Percentiles rank a stretch among this genome's conserved stretches.
Conservation (phyloP, 1,140 invertebrate genomes). For the Bombus pascuorum region DNA sequence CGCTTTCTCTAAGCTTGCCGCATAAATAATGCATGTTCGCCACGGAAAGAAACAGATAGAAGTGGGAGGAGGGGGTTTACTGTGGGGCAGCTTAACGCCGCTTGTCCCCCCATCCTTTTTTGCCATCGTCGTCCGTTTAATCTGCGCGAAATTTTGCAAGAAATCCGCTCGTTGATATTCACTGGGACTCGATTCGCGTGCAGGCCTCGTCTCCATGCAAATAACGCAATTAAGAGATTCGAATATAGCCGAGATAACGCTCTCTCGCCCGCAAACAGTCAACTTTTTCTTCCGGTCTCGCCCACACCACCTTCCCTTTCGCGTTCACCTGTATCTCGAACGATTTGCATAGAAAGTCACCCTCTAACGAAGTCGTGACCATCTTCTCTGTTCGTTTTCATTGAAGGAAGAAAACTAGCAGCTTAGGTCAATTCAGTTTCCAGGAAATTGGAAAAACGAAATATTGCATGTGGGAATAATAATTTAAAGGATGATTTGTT, state of each 20-base stretch:
- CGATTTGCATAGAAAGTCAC: conserved; percentile 31
- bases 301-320: neutral
- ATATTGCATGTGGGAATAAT: neutral
- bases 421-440: neutral
- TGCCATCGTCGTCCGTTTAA: conserved; percentile 33
- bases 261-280: conserved; percentile 18
- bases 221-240: conserved; percentile 72
- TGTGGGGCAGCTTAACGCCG: conserved; percentile 21
- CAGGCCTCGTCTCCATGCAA: conserved; percentile 48
- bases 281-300: conserved; percentile 16
- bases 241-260: conserved; percentile 68
- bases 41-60: neutral
- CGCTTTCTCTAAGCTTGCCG: neutral
- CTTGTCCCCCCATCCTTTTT: conserved; percentile 13
- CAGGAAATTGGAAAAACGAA: neutral
- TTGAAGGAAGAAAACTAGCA: neutral
- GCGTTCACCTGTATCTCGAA: neutral
- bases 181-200: neutral
- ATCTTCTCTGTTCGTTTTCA: neutral
- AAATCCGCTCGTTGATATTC: conserved; percentile 28
- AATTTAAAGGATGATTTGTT: neutral
- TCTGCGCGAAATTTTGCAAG: conserved; percentile 27
- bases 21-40: conserved; percentile 43
- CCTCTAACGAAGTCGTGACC: neutral
- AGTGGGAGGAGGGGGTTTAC: no score